phyloP scores from a whole-genome alignment of 2,888 invertebrate species.

The Deilephila elpenor region DNA sequence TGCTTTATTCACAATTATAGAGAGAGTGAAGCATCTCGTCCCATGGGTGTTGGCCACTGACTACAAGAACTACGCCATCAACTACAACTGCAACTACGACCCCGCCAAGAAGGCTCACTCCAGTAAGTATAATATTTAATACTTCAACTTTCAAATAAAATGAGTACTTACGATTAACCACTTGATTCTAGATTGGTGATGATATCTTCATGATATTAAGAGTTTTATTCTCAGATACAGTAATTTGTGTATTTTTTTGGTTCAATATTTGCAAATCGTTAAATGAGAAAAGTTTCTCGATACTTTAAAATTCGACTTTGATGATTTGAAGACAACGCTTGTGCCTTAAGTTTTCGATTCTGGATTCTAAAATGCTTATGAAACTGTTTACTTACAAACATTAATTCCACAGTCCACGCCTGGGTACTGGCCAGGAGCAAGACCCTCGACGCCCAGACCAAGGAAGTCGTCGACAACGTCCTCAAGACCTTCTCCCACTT shows the following conservation, averaged over 20 bases:
- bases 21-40: background rate
- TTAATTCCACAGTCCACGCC: background rate
- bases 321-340: too few relatives aligned
- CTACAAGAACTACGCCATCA: slow-evolving; percentile 62
- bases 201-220: too few relatives aligned
- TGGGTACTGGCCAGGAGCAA: slow-evolving; percentile 2
- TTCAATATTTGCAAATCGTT: too few relatives aligned
- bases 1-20: background rate
- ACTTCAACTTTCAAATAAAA: background rate
- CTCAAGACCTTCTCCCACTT: slow-evolving; percentile 38
- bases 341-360: background rate
- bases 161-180: background rate
- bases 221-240: too few relatives aligned
- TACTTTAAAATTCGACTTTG: too few relatives aligned
- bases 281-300: too few relatives aligned
- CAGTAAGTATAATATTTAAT: slow-evolving; percentile 31
- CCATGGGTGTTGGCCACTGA: slow-evolving; percentile 83
- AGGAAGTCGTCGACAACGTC: background rate
- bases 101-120: slow-evolving; percentile 39
- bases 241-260: too few relatives aligned
- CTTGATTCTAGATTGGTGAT: too few relatives aligned
- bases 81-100: slow-evolving; percentile 33
- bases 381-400: background rate
- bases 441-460: background rate
- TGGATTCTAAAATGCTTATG: background rate